Conservation (phyloP, 2,888 invertebrate genomes). For the Phlogophora meticulosa region DNA sequence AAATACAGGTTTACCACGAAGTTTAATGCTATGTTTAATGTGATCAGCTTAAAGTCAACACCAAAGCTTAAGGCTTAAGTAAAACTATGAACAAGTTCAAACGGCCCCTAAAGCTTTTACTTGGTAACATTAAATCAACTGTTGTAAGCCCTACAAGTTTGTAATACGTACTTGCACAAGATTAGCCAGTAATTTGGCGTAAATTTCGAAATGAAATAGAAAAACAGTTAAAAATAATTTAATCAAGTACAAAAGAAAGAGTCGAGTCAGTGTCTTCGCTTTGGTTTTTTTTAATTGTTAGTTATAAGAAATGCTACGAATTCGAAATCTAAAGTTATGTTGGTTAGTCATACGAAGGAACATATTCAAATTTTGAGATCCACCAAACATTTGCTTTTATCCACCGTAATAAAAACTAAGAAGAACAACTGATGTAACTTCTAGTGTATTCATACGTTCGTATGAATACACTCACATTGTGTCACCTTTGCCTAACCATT, state of each 20-base stretch:
- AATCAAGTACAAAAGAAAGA: no score
- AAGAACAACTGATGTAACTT: no score
- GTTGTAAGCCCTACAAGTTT: constrained; percentile 30
- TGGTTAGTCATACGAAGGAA: neutral
- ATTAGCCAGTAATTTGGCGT: neutral
- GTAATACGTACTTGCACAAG: neutral
- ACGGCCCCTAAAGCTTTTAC: constrained; percentile 45
- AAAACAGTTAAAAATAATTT: no score
- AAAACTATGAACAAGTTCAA: constrained; percentile 53
- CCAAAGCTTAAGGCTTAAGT: constrained; percentile 59
- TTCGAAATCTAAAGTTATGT: neutral
- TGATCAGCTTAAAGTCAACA: constrained; percentile 62
- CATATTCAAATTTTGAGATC: no score
- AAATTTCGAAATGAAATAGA: neutral
- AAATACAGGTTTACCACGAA: constrained; percentile 30
- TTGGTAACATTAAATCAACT: constrained; percentile 36
- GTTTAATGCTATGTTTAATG: constrained; percentile 49
- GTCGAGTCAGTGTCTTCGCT: neutral
- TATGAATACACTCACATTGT: no score
- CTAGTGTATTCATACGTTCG: no score
- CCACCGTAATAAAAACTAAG: no score
- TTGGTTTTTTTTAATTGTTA: neutral
- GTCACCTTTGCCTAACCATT: no score
- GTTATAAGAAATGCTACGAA: neutral
- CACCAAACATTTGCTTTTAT: no score